Evolutionary conservation across 2,888 invertebrate genomes (phyloP).

Genomic region (Pardosa pseudoannulata): DNA sequence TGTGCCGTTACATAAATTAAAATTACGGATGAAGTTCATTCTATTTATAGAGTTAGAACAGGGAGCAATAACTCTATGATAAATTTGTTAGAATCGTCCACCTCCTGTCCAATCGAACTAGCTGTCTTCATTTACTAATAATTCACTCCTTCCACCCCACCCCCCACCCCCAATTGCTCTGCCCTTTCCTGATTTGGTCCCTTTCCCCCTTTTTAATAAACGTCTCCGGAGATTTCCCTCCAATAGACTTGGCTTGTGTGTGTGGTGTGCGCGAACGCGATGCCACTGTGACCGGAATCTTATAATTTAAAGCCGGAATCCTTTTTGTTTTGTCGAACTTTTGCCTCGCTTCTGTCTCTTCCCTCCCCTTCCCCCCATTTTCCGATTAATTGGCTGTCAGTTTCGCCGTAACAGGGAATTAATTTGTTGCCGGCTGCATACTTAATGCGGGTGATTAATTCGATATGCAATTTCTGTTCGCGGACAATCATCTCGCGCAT

Average conservation of each 20-base stretch:
- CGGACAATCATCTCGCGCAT: background rate
- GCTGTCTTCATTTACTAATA: background rate
- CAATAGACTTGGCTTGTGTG: background rate
- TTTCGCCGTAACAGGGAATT: conserved; percentile 29
- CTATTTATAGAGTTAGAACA: no score
- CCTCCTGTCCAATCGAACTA: background rate
- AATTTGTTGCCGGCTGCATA: conserved; percentile 41
- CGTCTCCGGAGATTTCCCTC: background rate
- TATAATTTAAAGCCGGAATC: background rate
- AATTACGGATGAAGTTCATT: no score
- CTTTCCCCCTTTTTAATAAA: background rate
- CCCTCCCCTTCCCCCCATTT: no score
- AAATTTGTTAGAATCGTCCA: no score
- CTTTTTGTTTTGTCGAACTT: background rate
- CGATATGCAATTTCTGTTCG: background rate
- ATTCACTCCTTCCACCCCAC: background rate
- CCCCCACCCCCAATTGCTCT: background rate
- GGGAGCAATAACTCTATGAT: no score
- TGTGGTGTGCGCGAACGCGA: background rate
- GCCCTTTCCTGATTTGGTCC: no score
- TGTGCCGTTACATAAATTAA: no score
- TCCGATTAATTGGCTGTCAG: conserved; percentile 46
- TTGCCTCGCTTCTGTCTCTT: background rate
- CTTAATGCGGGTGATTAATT: conserved; percentile 46
- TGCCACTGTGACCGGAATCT: background rate